Base-by-base conservation (phyloP, 2,797 vertebrate genomes). In the Jordanella pulchra region DNA sequence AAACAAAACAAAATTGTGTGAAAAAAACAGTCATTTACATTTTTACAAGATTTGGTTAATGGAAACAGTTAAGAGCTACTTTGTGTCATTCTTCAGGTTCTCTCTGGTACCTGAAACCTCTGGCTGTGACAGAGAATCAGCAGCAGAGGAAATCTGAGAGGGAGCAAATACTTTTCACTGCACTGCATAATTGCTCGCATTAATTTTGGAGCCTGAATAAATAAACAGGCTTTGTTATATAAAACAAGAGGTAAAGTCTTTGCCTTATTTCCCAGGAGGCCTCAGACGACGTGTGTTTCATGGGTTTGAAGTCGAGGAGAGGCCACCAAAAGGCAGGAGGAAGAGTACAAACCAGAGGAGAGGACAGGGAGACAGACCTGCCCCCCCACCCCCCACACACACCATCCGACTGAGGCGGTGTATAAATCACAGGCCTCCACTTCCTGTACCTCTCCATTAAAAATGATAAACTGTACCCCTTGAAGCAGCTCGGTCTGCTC, bases 381-480 rank as follows among this genome's bases (percentile, higher is more conserved):
- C 84, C 80, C 84, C 76, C 74, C 80, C 79, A 82, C 75, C 75
- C 70, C 75, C 73, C 15, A 14, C 56, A 9, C 56, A 28, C 28
- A 14, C 6, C 56, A 21, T 11, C 72, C 45, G 60, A 84, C 83
- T 69, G 78, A 84, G 85, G 77, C 58, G 72, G 75, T 47, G 84
- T 86, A 91, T 93, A 93, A 93, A 93, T 93, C 92, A 91, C 85
- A n/a, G 68, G 71, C 91, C 90, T 88, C 85, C 82, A 89, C 90
- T 93, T 93, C 92, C 91, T 90, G 89, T 91, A 93, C 88, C 90
- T 91, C 93, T 91, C 93, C 89, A 94, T 94, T 94, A 93, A 93
- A 93, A 91, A 92, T 94, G 92, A 94, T 93, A 92, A 93, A 94
- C 89, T 90, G 90, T 87, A 91, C 84, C 86, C 92, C 91, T 90